Percentiles rank a stretch among this genome's conserved stretches.
phyloP scores from a whole-genome alignment of 2,888 invertebrate genomes.

The Vanessa cardui region DNA sequence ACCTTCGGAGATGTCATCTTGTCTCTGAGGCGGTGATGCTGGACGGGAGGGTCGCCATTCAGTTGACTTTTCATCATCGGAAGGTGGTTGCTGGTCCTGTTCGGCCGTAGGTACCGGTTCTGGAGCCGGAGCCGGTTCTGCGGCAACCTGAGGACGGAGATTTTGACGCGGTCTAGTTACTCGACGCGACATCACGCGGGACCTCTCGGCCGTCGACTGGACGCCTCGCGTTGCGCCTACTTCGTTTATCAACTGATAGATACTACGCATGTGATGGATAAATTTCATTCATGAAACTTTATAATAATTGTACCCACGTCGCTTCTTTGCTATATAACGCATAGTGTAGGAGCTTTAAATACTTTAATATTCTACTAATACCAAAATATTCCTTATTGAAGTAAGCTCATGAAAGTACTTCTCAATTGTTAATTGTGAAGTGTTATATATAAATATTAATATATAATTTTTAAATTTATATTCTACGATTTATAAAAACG shows the following conservation, averaged over 20 bases:
- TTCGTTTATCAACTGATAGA: slow-evolving; percentile 47
- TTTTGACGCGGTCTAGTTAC: slow-evolving; percentile 67
- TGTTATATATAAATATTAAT: too few species aligned
- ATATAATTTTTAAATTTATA: too few species aligned
- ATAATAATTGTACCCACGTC: slow-evolving; percentile 8
- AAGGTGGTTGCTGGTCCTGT: slow-evolving; percentile 67
- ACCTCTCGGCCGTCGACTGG: slow-evolving; percentile 68
- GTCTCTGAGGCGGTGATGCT: slow-evolving; percentile 69
- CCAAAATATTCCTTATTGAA: too few species aligned
- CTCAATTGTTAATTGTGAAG: too few species aligned
- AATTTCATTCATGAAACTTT: slow-evolving; percentile 44
- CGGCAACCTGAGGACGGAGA: slow-evolving; percentile 72
- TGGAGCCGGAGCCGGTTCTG: slow-evolving; percentile 68
- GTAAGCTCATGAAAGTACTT: too few species aligned
- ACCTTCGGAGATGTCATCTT: slow-evolving; percentile 75
- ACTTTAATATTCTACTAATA: too few species aligned
- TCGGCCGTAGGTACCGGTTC: slow-evolving; percentile 70
- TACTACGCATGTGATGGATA: slow-evolving; percentile 44
- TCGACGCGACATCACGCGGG: slow-evolving; percentile 74
- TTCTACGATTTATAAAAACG: too few species aligned
- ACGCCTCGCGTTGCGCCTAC: slow-evolving; percentile 59
- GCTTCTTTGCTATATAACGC: not conserved
- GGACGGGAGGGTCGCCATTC: slow-evolving; percentile 78
- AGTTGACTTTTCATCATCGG: slow-evolving; percentile 80
- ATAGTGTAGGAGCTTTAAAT: too few species aligned